phyloP scores from a whole-genome alignment of 2,888 invertebrate species.

The Oegoconia quadripuncta region DNA sequence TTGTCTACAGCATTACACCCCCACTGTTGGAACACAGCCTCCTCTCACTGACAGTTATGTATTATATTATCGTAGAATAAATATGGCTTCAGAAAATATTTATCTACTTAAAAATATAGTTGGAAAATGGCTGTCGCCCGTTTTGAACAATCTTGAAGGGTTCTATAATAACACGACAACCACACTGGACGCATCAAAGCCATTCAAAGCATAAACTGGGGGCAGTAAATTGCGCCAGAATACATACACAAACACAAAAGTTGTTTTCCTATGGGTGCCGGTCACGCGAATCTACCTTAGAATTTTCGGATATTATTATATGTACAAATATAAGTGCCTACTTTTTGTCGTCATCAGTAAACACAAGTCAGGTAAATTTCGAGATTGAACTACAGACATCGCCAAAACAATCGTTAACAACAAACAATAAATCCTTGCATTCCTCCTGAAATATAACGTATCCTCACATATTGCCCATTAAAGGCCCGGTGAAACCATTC shows the following conservation, averaged over 20 bases:
- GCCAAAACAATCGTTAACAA: constrained; percentile 16
- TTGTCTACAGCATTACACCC: too few species aligned
- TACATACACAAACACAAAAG: constrained; percentile 38
- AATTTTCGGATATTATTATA: too few species aligned
- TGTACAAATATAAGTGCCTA: too few species aligned
- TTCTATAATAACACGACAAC: constrained; percentile 43
- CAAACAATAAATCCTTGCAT: constrained; percentile 16
- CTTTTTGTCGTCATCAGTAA: too few species aligned
- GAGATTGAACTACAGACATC: neutral
- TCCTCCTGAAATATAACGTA: constrained; percentile 15
- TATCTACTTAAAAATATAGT: neutral
- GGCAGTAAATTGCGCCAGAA: constrained; percentile 46
- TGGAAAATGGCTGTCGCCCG: constrained; percentile 13
- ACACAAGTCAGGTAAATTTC: too few species aligned
- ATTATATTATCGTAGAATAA: too few species aligned
- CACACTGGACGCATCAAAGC: constrained; percentile 49
- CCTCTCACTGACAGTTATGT: too few species aligned
- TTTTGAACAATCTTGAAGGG: constrained; percentile 34
- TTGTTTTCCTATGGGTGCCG: constrained; percentile 34
- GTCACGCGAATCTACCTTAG: too few species aligned
- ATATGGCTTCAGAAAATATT: too few species aligned
- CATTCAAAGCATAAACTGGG: constrained; percentile 40
- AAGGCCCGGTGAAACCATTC: constrained; percentile 58
- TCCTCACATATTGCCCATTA: constrained; percentile 46
- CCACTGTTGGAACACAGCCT: too few species aligned